phyloP scores from a whole-genome alignment of 2,113 vertebrate genomes.

The Xenopus laevis region DNA sequence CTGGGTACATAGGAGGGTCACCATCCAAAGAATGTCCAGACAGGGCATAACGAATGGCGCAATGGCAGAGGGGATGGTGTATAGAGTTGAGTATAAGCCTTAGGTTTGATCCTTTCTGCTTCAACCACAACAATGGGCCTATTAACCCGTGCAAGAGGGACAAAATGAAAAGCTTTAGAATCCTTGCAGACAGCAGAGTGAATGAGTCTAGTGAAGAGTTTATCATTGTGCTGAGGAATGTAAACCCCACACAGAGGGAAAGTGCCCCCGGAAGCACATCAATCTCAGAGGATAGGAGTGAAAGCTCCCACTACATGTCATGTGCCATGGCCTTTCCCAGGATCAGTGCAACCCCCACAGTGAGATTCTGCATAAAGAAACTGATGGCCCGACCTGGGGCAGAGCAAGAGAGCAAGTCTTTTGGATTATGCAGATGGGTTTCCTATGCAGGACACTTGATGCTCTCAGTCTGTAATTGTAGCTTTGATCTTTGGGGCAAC shows the following conservation, averaged over 20 bases:
- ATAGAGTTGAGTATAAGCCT: too few relatives aligned
- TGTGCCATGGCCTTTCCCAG: constrained; percentile 16
- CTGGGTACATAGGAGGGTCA: too few relatives aligned
- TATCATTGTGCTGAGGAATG: constrained; percentile 3
- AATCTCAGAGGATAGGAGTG: constrained; percentile 1
- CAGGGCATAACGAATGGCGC: too few relatives aligned
- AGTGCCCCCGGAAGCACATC: not conserved
- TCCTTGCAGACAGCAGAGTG: not conserved
- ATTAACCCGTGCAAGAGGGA: too few relatives aligned
- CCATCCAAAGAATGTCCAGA: too few relatives aligned
- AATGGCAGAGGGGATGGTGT: too few relatives aligned
- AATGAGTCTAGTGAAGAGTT: not conserved
- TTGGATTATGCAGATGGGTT: not conserved
- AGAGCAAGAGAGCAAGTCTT: not conserved
- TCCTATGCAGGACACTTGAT: too few relatives aligned
- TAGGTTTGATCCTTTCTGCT: too few relatives aligned
- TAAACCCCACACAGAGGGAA: not conserved
- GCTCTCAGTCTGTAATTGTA: too few relatives aligned
- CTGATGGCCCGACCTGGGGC: constrained; percentile 54
- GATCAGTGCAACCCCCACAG: constrained; percentile 54
- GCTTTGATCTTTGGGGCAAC: too few relatives aligned
- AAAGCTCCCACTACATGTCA: not conserved
- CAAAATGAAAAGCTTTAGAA: too few relatives aligned
- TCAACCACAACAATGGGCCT: too few relatives aligned
- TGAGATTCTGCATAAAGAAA: not conserved